Base-by-base conservation (phyloP, 2,888 invertebrate genomes). In the Liposcelis brunnea region DNA sequence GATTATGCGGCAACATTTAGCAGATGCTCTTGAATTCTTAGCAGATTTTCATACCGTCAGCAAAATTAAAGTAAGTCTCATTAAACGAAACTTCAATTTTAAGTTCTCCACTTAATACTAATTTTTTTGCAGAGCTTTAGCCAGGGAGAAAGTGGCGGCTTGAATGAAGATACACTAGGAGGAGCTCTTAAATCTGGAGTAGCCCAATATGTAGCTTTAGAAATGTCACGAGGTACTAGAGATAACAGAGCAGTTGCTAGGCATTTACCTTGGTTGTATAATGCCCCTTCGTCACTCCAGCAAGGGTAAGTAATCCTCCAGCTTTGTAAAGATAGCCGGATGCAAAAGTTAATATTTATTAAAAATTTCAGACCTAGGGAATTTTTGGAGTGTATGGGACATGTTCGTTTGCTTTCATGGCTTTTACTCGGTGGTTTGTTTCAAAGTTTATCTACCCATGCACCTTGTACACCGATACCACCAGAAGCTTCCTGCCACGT, bases 401-500 rank as follows among this genome's bases (percentile, higher is more conserved):
- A 95, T 59, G 87, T 97, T 60, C 77, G 98, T 11, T 71, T 95
- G 42, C 68, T 97, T 45, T 94, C 94, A 1, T 98, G 98, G 98
- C 67, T 98, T 48, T 69, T 97, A 56, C 71, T 97, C 57, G 97
- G 97, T 34, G 87, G 95, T n/a, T 72, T 98, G 47, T 68, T 85
- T 56, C 73, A 75, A 50, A 44, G 53, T 47, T 19, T 37, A 3
- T 31, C 43, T 4, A 12, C 37, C n/a, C 47, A 49, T 42, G 50
- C 49, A 44, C 52, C 55, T 12, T 73, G 72, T 54, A 83, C 83
- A 56, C 94, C 97, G 1, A 81, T 98, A 52, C 94, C 95, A 3
- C 83, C 94, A 59, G 95, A 97, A 65, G 89, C 90, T 40, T 89
- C 90, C 42, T 89, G 90, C 58, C 89, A 93, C 64, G 85, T 98